Conservation (phyloP, 2,888 invertebrate genomes). For the Drosophila dives region DNA sequence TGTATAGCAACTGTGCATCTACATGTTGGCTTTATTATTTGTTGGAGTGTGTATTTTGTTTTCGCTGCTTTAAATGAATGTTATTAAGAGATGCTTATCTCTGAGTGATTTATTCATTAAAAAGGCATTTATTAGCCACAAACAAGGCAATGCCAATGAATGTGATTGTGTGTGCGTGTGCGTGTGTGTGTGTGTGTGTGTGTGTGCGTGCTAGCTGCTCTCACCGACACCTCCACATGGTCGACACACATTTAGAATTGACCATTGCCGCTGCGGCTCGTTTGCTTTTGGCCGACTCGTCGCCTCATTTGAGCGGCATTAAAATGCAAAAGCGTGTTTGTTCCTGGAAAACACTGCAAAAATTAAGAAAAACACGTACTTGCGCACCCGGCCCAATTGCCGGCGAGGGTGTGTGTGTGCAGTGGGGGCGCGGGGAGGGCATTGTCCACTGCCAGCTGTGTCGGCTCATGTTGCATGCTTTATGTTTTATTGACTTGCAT, state of each 20-base stretch:
- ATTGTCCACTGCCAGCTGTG: conserved; percentile 20
- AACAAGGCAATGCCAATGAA: conserved; percentile 70
- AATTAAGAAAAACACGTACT: conserved; percentile 23
- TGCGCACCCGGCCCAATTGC: conserved; percentile 15
- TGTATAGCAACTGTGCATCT: conserved; percentile 6
- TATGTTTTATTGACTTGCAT: conserved; percentile 67
- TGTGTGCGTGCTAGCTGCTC: conserved; percentile 52
- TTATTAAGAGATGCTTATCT: conserved; percentile 85
- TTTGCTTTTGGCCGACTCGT: conserved; percentile 50
- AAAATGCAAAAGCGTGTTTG: conserved; percentile 82
- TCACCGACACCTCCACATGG: conserved; percentile 55
- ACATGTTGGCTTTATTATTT: conserved; percentile 53
- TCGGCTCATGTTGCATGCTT: conserved; percentile 48
- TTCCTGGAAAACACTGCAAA: conserved; percentile 81
- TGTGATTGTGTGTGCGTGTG: conserved; percentile 4
- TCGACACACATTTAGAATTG: conserved; percentile 52
- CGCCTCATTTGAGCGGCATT: conserved; percentile 77
- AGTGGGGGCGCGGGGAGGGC: background rate
- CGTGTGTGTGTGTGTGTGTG: conserved; percentile 19
- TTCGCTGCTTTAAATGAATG: conserved; percentile 82
- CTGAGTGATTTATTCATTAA: conserved; percentile 85
- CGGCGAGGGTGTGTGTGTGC: conserved; percentile 6
- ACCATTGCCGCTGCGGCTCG: conserved; percentile 47
- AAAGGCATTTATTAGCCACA: conserved; percentile 84
- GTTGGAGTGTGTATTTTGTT: conserved; percentile 67